Base-by-base conservation (phyloP, 2,888 invertebrate genomes). In the Drosophila gaucha region DNA sequence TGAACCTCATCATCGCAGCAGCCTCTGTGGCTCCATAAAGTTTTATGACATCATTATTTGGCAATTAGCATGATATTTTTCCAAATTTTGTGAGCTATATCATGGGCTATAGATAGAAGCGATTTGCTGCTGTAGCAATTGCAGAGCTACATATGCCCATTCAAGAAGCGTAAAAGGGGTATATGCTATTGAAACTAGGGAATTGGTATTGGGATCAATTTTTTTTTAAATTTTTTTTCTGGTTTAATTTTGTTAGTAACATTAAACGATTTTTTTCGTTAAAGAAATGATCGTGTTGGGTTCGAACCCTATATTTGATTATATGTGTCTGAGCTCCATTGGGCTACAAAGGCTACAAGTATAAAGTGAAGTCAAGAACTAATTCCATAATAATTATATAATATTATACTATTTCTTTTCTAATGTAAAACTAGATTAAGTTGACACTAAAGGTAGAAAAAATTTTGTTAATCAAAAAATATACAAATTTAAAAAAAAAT, bases 21-120 rank as follows among this genome's bases (percentile, higher is more conserved):
- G 26, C 43, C 28, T 26, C 43, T 16, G 43, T n/a, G 10, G 18
- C 6, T 16, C 26, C 14, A 14, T 16, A 18, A 28, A 16, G n/a
- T 16, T 35, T 26, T 35, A 16, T 30, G 38, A 68, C 67, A 60
- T 68, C 67, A 67, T 49, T 30, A 49, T 49, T 35, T 16, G 31
- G 14, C 22, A 20, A 56, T 68, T 56, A 65, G n/a, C 69, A 65
- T 69, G 49, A 46, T 22, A 10, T 49, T 49, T 26, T 44, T 12
- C 24, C 22, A 22, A 33, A 6, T 50, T 38, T 38, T 20, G 10
- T 16, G 12, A 18, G 24, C 26, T 26, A 26, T 35, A 58, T 51
- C 38, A 28, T 30, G 8, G n/a, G 3, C 58, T 44, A 60, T 14
- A 31, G n/a, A 43, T 36, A 64, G 30, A 18, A 20, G 31, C 6